Evolutionary conservation across 2,113 vertebrate species (phyloP).

Genomic region (Rhipidura dahli): DNA sequence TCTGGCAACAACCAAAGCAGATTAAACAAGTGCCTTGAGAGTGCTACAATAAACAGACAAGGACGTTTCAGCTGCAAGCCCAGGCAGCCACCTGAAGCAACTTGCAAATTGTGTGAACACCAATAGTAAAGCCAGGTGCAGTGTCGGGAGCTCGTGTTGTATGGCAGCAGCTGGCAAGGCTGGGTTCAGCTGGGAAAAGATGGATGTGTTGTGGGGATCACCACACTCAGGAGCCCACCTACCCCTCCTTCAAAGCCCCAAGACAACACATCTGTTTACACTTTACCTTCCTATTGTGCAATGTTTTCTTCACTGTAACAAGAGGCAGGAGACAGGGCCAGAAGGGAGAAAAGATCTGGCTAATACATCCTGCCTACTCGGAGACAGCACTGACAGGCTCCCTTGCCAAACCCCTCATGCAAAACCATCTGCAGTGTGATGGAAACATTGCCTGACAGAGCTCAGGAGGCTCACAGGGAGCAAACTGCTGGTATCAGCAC

Average conservation of each 20-base stretch:
- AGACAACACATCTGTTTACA: neutral
- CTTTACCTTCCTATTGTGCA: neutral
- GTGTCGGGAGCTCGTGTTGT: neutral
- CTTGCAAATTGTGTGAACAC: neutral
- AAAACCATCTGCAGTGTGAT: neutral
- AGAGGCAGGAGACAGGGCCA: neutral
- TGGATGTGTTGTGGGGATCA: neutral
- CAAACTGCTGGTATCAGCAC: neutral
- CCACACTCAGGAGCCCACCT: neutral
- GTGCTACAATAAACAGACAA: neutral
- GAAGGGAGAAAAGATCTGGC: neutral
- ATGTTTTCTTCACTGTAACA: neutral
- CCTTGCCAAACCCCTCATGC: neutral
- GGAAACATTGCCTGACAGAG: neutral
- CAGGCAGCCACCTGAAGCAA: neutral
- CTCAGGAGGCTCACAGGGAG: neutral
- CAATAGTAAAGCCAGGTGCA: neutral
- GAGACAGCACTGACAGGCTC: neutral
- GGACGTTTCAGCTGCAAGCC: neutral
- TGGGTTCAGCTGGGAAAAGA: neutral
- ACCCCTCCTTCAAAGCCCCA: neutral
- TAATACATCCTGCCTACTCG: neutral
- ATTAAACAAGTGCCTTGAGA: neutral
- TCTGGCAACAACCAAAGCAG: neutral
- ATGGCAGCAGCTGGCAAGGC: rapidly evolving